phyloP scores from a whole-genome alignment of 2,888 invertebrate species.

The Drosophila colorata region DNA sequence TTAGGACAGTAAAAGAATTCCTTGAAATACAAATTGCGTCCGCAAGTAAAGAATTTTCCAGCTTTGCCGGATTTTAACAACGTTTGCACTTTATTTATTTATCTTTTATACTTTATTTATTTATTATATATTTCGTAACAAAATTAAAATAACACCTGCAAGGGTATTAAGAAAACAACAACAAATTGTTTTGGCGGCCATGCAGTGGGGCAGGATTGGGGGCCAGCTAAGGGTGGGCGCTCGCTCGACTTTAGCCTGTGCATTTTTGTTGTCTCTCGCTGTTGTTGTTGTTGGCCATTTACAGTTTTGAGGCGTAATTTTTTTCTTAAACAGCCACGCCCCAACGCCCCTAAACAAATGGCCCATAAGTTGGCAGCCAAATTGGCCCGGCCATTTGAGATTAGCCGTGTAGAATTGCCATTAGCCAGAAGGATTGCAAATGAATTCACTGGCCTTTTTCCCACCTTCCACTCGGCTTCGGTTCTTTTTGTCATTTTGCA shows the following conservation, averaged over 20 bases:
- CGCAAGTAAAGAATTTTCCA: no score
- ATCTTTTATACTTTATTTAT: no score
- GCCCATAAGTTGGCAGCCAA: slow-evolving; percentile 69
- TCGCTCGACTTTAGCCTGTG: slow-evolving; percentile 43
- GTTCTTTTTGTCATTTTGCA: slow-evolving; percentile 13
- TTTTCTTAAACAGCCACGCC: slow-evolving; percentile 71
- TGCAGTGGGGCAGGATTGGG: background rate
- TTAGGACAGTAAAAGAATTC: no score
- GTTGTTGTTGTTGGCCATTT: slow-evolving; percentile 64
- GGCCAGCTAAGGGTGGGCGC: slow-evolving; percentile 4
- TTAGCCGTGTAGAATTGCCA: slow-evolving; percentile 66
- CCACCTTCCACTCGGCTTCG: background rate
- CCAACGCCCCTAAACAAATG: slow-evolving; percentile 44
- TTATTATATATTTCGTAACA: background rate
- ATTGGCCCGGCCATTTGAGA: slow-evolving; percentile 68
- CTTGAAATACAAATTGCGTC: no score
- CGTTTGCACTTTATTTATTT: no score
- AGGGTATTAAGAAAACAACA: slow-evolving; percentile 21
- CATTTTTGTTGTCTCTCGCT: slow-evolving; percentile 18
- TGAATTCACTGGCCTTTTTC: slow-evolving; percentile 56
- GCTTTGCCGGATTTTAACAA: background rate
- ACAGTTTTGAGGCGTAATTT: slow-evolving; percentile 79
- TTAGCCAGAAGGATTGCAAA: slow-evolving; percentile 61
- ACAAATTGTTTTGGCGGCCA: slow-evolving; percentile 24
- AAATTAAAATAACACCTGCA: background rate